Evolutionary conservation across 2,797 vertebrate genomes (phyloP).

Genomic region (Allobates femoralis): DNA sequence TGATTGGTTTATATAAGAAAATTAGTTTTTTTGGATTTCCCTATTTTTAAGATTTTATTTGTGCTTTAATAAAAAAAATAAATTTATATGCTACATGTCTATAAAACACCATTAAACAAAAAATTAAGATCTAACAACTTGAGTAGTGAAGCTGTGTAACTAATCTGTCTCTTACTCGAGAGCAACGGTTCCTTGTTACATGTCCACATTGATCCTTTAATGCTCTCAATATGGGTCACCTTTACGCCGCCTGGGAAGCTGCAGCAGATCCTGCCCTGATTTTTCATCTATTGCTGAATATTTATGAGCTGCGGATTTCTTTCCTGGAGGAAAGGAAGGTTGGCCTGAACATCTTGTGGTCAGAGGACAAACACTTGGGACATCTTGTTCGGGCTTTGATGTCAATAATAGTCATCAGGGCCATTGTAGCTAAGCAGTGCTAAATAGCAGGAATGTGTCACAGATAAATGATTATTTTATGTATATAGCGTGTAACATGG

Average conservation of each 20-base stretch:
- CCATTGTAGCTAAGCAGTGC: neutral
- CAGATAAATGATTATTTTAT: neutral
- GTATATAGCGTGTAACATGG: neutral
- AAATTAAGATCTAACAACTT: neutral
- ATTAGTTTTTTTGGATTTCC: too few relatives aligned
- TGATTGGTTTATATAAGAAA: too few relatives aligned
- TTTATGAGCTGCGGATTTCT: slow-evolving; percentile 52
- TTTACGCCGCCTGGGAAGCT: neutral
- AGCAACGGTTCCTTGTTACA: neutral
- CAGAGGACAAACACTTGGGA: slow-evolving; percentile 3
- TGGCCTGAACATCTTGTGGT: slow-evolving; percentile 18
- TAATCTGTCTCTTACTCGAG: neutral
- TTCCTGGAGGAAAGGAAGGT: slow-evolving; percentile 9
- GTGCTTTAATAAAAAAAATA: too few relatives aligned
- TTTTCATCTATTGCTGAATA: slow-evolving; percentile 42
- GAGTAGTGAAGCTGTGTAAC: neutral
- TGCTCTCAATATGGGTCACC: slow-evolving; percentile 40
- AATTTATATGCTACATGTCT: too few relatives aligned
- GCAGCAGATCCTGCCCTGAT: slow-evolving; percentile 33
- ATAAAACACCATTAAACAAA: too few relatives aligned
- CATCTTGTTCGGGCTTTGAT: neutral
- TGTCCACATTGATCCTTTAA: slow-evolving; percentile 11
- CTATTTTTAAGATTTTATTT: too few relatives aligned
- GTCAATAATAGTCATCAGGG: slow-evolving; percentile 2
- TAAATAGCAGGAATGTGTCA: neutral